Conservation (phyloP, 2,113 vertebrate species). For the Arothron firmamentum region DNA sequence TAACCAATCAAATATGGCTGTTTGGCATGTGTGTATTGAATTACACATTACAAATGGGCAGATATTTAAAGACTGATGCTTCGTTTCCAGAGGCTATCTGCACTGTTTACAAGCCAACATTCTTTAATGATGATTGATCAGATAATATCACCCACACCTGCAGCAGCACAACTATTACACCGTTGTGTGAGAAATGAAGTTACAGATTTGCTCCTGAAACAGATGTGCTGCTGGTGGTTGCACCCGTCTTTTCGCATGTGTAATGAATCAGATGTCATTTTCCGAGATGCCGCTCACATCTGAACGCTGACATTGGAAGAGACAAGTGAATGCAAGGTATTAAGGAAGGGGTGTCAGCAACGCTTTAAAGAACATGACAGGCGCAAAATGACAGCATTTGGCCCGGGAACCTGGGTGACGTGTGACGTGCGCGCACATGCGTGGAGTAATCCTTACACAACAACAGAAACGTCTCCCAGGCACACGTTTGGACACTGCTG, state of each 20-base stretch:
- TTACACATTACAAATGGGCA: not conserved
- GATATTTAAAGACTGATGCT: not conserved
- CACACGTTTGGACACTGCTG: constrained; percentile 11
- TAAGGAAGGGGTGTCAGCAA: constrained; percentile 49
- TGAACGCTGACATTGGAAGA: constrained; percentile 37
- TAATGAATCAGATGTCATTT: constrained; percentile 65
- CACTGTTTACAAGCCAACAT: not conserved
- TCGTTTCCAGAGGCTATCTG: not conserved
- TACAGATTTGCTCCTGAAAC: constrained; percentile 16
- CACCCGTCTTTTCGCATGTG: constrained; percentile 9
- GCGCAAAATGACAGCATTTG: constrained; percentile 66
- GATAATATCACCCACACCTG: not conserved
- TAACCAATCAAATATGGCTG: not conserved
- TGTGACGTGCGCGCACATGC: not conserved
- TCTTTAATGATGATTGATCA: not conserved
- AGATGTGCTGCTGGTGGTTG: constrained; percentile 4
- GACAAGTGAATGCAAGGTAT: constrained; percentile 51
- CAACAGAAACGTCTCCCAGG: not conserved
- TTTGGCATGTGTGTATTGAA: not conserved
- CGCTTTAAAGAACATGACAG: constrained; percentile 67
- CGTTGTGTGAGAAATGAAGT: constrained; percentile 27
- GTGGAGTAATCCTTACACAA: not conserved
- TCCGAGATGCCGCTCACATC: constrained; percentile 52
- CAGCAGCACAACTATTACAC: constrained; percentile 13
- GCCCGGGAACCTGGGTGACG: constrained; percentile 19